phyloP scores from a whole-genome alignment of 2,113 vertebrate species.

The Oenanthe oenanthe region DNA sequence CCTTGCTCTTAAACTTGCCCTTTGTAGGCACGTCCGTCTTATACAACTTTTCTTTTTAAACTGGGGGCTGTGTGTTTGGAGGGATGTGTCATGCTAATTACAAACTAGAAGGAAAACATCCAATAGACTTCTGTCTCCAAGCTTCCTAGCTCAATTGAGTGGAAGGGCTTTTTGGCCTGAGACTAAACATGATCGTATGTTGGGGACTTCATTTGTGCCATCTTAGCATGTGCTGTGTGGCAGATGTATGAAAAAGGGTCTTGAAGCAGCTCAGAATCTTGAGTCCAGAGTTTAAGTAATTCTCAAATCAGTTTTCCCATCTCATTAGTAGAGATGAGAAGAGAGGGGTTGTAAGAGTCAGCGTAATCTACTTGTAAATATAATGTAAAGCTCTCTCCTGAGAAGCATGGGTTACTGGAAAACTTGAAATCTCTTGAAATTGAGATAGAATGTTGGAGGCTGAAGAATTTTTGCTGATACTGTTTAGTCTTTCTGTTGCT shows the following conservation, averaged over 20 bases:
- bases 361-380: neutral
- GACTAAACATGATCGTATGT: neutral
- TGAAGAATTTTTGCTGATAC: neutral
- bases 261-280: neutral
- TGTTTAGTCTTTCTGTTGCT: neutral
- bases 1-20: neutral
- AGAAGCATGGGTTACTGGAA: neutral
- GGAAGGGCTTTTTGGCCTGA: neutral
- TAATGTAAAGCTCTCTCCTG: neutral
- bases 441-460: neutral
- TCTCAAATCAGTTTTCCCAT: neutral
- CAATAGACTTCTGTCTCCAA: neutral
- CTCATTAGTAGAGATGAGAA: neutral
- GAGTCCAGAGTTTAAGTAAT: neutral
- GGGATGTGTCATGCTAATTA: neutral
- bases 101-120: neutral
- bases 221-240: neutral
- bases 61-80: neutral
- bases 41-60: neutral
- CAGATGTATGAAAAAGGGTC: neutral
- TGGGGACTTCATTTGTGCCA: neutral
- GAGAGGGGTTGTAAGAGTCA: neutral
- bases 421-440: neutral
- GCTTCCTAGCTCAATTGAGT: neutral
- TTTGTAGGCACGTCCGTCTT: fast-evolving